Conservation (phyloP, 2,888 invertebrate genomes). For the Saturnia japonica region DNA sequence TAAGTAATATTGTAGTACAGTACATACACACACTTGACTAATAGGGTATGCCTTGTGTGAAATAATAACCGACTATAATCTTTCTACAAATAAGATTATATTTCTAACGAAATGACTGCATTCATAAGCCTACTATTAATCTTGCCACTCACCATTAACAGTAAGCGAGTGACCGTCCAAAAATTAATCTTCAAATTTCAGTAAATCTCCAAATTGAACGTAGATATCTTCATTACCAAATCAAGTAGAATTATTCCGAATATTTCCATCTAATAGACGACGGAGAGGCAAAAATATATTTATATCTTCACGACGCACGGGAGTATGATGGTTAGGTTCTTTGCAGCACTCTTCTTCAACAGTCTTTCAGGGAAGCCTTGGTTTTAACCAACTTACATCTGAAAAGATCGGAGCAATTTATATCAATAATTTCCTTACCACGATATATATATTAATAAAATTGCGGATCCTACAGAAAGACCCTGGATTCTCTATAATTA, state of each 20-base stretch:
- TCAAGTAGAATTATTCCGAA: constrained; percentile 21
- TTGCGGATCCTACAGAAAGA: background rate
- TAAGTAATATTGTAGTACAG: too few species aligned
- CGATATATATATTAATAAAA: background rate
- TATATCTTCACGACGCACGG: background rate
- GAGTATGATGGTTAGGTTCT: too few species aligned
- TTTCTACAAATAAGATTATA: too few species aligned
- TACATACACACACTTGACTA: too few species aligned
- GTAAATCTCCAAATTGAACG: constrained; percentile 27
- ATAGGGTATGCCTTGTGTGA: too few species aligned
- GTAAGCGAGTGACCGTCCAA: constrained; percentile 38
- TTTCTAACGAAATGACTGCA: too few species aligned
- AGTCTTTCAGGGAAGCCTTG: constrained; percentile 5
- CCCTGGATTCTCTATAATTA: background rate
- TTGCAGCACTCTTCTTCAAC: background rate
- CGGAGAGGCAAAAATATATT: constrained; percentile 7
- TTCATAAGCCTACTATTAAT: background rate
- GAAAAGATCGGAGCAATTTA: constrained; percentile 9
- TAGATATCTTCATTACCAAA: constrained; percentile 38
- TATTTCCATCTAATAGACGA: constrained; percentile 36
- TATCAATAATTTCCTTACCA: constrained; percentile 1
- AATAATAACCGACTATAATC: too few species aligned
- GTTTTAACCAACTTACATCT: constrained; percentile 13
- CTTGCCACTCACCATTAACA: constrained; percentile 30
- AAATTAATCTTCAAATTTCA: constrained; percentile 33